phyloP scores from a whole-genome alignment of 2,797 vertebrate species.

The Hoplostethus atlanticus region DNA sequence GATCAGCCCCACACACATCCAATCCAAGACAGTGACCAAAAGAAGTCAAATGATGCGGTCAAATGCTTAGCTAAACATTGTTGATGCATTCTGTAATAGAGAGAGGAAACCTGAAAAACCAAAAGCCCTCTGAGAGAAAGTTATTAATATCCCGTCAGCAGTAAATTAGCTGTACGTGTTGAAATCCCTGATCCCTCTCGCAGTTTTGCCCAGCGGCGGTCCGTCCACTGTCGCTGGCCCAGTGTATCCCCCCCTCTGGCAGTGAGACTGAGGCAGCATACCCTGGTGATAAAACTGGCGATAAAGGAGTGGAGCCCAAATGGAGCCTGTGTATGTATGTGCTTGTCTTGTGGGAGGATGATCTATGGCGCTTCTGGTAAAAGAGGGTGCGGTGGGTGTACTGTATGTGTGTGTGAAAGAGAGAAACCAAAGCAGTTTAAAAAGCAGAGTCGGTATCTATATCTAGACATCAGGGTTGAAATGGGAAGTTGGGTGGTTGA shows the following conservation, averaged over 20 bases:
- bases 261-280: slow-evolving; percentile 39
- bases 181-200: slow-evolving; percentile 57
- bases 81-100: slow-evolving; percentile 75
- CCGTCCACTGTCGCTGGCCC: slow-evolving; percentile 47
- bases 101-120: slow-evolving; percentile 75
- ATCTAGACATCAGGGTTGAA: slow-evolving; percentile 29
- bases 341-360: slow-evolving; percentile 49
- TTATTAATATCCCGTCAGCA: slow-evolving; percentile 80
- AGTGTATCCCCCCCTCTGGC: slow-evolving; percentile 34
- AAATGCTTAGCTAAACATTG: slow-evolving; percentile 77
- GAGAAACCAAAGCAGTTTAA: slow-evolving; percentile 49
- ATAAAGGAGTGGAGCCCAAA: slow-evolving; percentile 51
- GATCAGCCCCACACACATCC: slow-evolving; percentile 74
- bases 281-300: slow-evolving; percentile 63
- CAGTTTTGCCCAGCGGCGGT: slow-evolving; percentile 75
- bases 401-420: slow-evolving; percentile 49
- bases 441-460: slow-evolving; percentile 3
- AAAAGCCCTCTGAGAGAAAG: slow-evolving; percentile 62
- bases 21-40: slow-evolving; percentile 65
- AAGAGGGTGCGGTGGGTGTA: slow-evolving; percentile 38
- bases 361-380: slow-evolving; percentile 28
- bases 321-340: slow-evolving; percentile 47
- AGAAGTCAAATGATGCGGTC: slow-evolving; percentile 67
- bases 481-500: slow-evolving; percentile 28
- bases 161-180: slow-evolving; percentile 72